Base-by-base conservation (phyloP, 2,888 invertebrate species). In the Cremastinae sp. region DNA sequence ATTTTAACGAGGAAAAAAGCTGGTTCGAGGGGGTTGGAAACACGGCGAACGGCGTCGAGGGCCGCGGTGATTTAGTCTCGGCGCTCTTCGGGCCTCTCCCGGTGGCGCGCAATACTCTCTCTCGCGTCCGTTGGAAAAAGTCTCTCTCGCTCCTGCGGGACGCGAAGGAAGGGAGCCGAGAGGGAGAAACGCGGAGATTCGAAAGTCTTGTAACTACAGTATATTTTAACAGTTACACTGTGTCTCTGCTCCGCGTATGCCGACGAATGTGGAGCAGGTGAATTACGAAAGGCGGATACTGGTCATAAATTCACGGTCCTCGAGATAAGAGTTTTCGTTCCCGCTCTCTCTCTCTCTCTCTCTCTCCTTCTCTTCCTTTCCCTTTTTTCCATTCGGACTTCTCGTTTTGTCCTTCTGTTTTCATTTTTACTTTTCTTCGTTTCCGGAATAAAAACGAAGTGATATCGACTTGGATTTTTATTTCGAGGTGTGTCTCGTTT, bases 1-100 rank as follows among this genome's bases (percentile, higher is more conserved):
- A 83, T 84, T 84, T 77, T 70, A 77, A 77, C 64, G 73, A 76
- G 73, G 72, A 53, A 76, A 73, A 72, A 75, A 75, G 64, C 28
- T 14, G 34, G 36, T 18, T 36, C 4, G 22, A 18, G 16, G 16
- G 59, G 70, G n/a, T 41, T 41, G 59, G 65, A n/a, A 34, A 62
- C 43, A 51, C 62, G 66, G 59, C 69, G 62, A 64, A 64, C 64
- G 70, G 70, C 70, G 61, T 77, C 69, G 76, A 53, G 59, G 65
- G 70, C 28, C 51, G 43, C 61, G n/a, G 74, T 78, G 74, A 74
- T 77, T 74, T 78, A 74, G 75, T 75, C 68, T 62, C 64, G 74
- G 68, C 64, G 47, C 43, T 64, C 58, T 64, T 59, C 12, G 38
- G 54, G 47, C 34, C 62, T 56, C 56, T 28, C 9, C 51, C 18